phyloP scores from a whole-genome alignment of 2,113 vertebrate species.

The Oncorhynchus clarkii region DNA sequence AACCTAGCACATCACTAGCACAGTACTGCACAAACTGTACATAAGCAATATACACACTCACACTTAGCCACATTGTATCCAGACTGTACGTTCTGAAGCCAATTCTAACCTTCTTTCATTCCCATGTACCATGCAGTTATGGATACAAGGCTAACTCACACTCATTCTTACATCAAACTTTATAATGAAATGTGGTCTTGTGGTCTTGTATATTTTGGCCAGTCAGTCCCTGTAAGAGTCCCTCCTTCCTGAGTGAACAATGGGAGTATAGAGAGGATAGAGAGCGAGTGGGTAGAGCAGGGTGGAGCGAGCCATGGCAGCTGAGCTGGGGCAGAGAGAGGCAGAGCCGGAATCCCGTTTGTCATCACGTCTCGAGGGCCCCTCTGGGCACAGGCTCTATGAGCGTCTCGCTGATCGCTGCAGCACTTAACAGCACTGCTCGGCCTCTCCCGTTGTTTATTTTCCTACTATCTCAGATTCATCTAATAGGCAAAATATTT shows the following conservation, averaged over 20 bases:
- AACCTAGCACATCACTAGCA: background rate
- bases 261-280: background rate
- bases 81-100: too few species aligned
- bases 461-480: slow-evolving; percentile 71
- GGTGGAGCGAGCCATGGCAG: too few species aligned
- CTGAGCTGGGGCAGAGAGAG: background rate
- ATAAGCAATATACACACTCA: too few species aligned
- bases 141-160: background rate
- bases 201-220: background rate
- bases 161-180: background rate
- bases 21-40: too few species aligned
- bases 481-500: slow-evolving; percentile 83
- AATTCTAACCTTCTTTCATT: too few species aligned
- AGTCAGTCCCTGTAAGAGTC: slow-evolving; percentile 6
- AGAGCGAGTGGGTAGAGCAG: too few species aligned
- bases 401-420: slow-evolving; percentile 44
- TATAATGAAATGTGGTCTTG: background rate
- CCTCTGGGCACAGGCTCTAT: background rate
- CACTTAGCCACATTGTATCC: background rate
- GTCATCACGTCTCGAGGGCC: slow-evolving; percentile 65
- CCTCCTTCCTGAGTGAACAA: slow-evolving; percentile 21
- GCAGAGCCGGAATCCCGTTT: slow-evolving; percentile 55
- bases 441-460: slow-evolving; percentile 66
- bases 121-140: background rate
- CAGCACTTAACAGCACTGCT: slow-evolving; percentile 70